Evolutionary conservation across 2,797 vertebrate species (phyloP).

Genomic region (Myotis pilosus): DNA sequence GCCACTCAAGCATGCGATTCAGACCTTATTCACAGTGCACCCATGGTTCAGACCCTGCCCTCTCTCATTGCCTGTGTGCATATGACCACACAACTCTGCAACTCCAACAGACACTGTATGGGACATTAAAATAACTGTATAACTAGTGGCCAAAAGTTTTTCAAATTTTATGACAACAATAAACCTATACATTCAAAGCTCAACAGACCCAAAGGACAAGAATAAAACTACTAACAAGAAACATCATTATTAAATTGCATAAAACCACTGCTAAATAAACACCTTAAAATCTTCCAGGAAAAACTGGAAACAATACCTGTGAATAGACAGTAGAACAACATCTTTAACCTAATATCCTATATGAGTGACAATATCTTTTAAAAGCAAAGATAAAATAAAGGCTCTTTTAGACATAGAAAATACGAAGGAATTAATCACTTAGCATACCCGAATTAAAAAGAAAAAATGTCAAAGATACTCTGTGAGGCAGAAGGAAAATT

Average conservation of each 20-base stretch:
- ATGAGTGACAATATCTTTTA: background rate
- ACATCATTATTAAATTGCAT: background rate
- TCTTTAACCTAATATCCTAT: background rate
- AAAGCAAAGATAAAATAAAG: background rate
- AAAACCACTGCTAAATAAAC: background rate
- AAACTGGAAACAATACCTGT: background rate
- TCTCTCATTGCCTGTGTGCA: too few species aligned
- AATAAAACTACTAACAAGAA: background rate
- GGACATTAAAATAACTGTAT: background rate
- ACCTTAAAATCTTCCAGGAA: background rate
- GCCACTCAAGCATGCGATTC: too few species aligned
- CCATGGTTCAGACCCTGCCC: too few species aligned
- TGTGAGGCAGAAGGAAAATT: background rate
- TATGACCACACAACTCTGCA: too few species aligned
- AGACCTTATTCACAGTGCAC: too few species aligned
- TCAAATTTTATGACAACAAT: background rate
- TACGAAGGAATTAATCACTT: background rate
- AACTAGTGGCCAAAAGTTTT: background rate
- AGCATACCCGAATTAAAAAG: background rate
- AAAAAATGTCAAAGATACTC: background rate
- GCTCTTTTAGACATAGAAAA: background rate
- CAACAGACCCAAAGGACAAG: background rate
- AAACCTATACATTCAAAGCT: background rate
- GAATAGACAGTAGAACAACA: background rate
- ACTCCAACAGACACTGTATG: too few species aligned